A percentile compares a stretch with the other conserved stretches of the same genome.
Conservation (phyloP, 2,888 invertebrate species). For the Macropis europaea region DNA sequence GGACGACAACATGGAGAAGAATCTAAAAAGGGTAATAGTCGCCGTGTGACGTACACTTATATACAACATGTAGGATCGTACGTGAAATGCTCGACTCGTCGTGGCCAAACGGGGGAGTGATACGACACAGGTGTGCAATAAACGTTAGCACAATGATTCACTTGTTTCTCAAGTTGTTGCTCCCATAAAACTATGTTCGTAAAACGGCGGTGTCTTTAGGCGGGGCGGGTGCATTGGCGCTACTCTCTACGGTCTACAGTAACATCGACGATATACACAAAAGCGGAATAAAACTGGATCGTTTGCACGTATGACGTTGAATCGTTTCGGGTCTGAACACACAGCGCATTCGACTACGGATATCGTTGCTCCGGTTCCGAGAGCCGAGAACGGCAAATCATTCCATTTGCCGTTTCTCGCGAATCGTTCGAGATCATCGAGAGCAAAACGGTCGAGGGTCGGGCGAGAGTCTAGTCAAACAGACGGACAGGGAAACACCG, state of each 20-base stretch:
- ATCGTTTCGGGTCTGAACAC: slow-evolving; percentile 4
- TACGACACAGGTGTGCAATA: slow-evolving; percentile 12
- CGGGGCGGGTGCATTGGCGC: slow-evolving; percentile 70
- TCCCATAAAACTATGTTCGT: slow-evolving; percentile 79
- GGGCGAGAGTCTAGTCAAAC: too few relatives aligned
- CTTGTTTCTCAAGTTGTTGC: slow-evolving; percentile 81
- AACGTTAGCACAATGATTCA: slow-evolving; percentile 23
- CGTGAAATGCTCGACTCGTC: slow-evolving; percentile 10
- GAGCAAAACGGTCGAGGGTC: slow-evolving; percentile 2
- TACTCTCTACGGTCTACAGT: slow-evolving; percentile 72
- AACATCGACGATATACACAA: slow-evolving; percentile 60
- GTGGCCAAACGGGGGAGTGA: neutral
- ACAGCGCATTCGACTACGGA: neutral
- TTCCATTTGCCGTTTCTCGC: slow-evolving; percentile 12
- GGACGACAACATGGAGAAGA: too few relatives aligned
- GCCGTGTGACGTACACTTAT: neutral
- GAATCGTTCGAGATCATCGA: slow-evolving; percentile 6
- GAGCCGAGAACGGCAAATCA: neutral
- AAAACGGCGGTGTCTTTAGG: slow-evolving; percentile 67
- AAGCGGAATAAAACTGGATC: slow-evolving; percentile 46
- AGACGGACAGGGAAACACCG: slow-evolving; percentile 54
- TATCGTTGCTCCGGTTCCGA: slow-evolving; percentile 14
- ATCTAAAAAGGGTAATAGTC: neutral
- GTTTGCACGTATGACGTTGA: neutral
- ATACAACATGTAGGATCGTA: slow-evolving; percentile 5